Evolutionary conservation across 2,113 vertebrate genomes (phyloP).

Genomic region (Salminus brasiliensis): DNA sequence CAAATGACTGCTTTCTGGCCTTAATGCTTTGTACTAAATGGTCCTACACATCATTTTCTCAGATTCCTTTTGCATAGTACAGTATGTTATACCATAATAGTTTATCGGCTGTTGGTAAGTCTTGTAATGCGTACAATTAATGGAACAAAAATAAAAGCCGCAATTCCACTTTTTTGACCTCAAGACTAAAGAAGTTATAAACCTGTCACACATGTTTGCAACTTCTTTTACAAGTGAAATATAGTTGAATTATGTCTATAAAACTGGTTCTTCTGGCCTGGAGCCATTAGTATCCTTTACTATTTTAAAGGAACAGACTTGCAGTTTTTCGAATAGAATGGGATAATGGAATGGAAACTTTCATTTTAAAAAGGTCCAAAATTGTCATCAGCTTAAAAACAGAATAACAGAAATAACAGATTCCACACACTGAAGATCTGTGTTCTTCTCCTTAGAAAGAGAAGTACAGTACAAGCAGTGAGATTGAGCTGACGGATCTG

Average conservation of each 20-base stretch:
- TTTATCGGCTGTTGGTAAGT: not conserved
- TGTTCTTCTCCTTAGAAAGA: slow-evolving; percentile 76
- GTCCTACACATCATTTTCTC: no score
- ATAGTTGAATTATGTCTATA: not conserved
- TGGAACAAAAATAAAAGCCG: not conserved
- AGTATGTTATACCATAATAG: not conserved
- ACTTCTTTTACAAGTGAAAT: not conserved
- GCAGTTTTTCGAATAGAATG: not conserved
- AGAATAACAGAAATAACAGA: not conserved
- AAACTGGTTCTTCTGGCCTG: not conserved
- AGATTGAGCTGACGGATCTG: slow-evolving; percentile 69
- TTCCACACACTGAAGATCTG: not conserved
- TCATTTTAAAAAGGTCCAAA: not conserved
- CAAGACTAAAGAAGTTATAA: not conserved
- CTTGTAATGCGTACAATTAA: not conserved
- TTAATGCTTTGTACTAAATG: no score
- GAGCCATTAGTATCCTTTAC: not conserved
- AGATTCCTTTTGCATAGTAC: no score
- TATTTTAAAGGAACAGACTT: not conserved
- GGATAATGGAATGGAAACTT: not conserved
- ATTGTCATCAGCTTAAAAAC: not conserved
- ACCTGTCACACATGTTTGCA: not conserved
- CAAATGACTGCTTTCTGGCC: no score
- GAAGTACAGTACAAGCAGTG: slow-evolving; percentile 55
- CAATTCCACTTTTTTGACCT: not conserved